phyloP scores from a whole-genome alignment of 2,113 vertebrate genomes.

The Dolichotis patagonum region DNA sequence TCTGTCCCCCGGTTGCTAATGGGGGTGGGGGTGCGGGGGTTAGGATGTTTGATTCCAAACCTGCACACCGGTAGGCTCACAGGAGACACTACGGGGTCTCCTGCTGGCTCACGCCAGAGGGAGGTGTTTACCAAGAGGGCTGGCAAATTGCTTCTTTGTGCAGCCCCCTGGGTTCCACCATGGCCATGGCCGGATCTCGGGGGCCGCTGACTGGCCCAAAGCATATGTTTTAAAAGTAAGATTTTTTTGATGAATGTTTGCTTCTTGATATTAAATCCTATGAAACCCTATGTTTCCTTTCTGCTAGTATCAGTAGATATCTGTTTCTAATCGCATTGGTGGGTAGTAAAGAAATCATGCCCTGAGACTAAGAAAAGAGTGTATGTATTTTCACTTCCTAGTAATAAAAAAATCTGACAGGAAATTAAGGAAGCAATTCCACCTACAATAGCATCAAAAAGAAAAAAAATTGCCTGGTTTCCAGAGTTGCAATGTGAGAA shows the following conservation, averaged over 20 bases:
- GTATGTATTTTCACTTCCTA: not conserved
- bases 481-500: not conserved
- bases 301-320: not conserved
- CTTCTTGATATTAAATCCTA: not conserved
- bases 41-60: no score
- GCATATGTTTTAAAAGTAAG: not conserved
- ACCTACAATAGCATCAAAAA: not conserved
- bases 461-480: not conserved
- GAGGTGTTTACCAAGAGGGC: no score
- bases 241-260: not conserved
- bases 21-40: no score
- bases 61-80: no score
- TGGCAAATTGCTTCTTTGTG: no score
- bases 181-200: no score
- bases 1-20: no score
- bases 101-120: no score
- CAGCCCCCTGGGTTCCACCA: no score
- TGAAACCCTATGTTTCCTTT: not conserved
- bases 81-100: no score
- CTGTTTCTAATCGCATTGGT: not conserved
- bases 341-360: not conserved
- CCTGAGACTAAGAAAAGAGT: not conserved
- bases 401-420: not conserved
- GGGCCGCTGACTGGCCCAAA: no score
- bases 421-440: not conserved